Conservation (phyloP, 1,140 invertebrate genomes). For the Drosophila azteca region DNA sequence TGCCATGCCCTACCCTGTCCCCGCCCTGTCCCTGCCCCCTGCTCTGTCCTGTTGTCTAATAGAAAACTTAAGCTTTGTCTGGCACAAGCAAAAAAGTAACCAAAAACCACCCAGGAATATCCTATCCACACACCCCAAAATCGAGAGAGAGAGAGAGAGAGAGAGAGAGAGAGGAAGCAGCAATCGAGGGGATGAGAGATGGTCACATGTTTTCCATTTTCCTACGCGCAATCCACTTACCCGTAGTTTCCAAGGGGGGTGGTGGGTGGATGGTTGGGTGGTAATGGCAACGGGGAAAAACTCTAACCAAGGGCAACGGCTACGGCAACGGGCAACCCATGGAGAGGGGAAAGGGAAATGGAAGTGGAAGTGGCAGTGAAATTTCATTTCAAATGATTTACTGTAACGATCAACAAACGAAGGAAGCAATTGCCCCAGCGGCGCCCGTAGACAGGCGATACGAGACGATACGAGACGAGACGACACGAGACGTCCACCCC, state of each 20-base stretch:
- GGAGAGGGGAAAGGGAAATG: constrained; percentile 39
- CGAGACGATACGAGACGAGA: constrained; percentile 6
- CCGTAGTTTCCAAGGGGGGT: constrained; percentile 30
- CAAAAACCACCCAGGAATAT: constrained; percentile 40
- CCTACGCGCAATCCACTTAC: constrained; percentile 66
- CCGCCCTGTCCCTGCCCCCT: no score
- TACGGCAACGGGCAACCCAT: not conserved
- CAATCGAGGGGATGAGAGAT: not conserved
- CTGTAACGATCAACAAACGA: constrained; percentile 77
- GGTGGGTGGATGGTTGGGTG: constrained; percentile 2
- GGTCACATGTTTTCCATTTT: constrained; percentile 57
- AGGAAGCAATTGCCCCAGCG: constrained; percentile 60
- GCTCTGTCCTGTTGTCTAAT: constrained; percentile 68
- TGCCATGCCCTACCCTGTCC: constrained; percentile 6
- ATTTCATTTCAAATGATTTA: constrained; percentile 80
- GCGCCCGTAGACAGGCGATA: constrained; percentile 41
- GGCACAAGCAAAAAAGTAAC: constrained; percentile 45
- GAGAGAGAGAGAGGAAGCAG: no score
- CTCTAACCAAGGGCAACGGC: not conserved
- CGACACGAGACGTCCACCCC: constrained; percentile 37
- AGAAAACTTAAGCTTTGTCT: constrained; percentile 54
- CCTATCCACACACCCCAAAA: constrained; percentile 16
- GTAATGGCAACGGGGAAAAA: constrained; percentile 22
- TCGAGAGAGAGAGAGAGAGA: no score
- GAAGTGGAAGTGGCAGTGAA: constrained; percentile 56